Conservation (phyloP, 2,113 vertebrate genomes). For the Montifringilla adamsi region DNA sequence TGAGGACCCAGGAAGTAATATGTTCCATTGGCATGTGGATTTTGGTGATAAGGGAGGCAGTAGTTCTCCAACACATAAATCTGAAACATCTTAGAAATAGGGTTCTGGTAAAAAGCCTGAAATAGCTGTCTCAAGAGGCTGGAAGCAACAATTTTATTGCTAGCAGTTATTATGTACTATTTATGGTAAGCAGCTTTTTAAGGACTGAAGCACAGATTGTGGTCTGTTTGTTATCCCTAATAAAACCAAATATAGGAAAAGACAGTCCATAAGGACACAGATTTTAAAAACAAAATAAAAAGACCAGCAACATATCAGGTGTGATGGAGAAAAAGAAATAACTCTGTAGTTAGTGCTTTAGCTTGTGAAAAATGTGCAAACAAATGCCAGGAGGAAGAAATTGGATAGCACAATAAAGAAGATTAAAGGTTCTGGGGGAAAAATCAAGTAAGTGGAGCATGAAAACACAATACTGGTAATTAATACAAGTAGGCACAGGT, state of each 20-base stretch:
- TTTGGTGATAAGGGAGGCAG: not conserved
- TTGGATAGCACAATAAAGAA: not conserved
- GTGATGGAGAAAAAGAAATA: not conserved
- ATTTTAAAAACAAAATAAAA: not conserved
- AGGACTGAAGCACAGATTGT: not conserved
- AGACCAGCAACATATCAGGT: not conserved
- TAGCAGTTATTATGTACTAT: not conserved
- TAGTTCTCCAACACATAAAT: not conserved
- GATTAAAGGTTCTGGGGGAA: not conserved
- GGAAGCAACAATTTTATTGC: not conserved
- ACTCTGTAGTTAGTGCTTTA: not conserved
- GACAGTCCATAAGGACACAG: not conserved
- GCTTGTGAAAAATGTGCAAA: not conserved
- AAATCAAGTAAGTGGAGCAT: constrained; percentile 12
- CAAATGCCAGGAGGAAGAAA: not conserved
- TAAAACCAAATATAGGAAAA: not conserved
- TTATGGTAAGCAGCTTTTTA: not conserved
- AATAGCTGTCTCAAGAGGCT: not conserved
- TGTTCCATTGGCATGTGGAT: not conserved
- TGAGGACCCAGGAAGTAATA: not conserved
- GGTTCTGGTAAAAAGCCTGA: not conserved
- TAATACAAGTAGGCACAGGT: constrained; percentile 14
- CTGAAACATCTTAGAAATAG: not conserved
- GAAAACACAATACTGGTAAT: constrained; percentile 25
- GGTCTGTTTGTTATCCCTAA: not conserved